Percentiles rank a stretch among this genome's conserved stretches.
phyloP scores from a whole-genome alignment of 2,888 invertebrate species.

The Girardia tigrina region DNA sequence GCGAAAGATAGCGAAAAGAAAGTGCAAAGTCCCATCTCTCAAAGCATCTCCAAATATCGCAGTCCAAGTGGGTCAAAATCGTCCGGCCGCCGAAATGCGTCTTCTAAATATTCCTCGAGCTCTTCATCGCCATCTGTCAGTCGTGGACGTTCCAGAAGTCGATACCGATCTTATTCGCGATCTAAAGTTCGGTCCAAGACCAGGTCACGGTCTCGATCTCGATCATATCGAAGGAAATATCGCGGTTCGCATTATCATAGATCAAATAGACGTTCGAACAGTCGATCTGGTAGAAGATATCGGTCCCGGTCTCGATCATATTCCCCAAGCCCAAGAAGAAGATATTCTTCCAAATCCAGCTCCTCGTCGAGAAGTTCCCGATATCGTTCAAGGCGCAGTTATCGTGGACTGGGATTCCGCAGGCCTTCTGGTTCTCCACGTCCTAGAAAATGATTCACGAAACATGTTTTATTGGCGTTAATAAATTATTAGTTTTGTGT shows the following conservation, averaged over 20 bases:
- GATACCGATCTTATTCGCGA: background rate
- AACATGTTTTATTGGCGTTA: background rate
- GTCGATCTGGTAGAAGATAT: background rate
- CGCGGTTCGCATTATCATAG: background rate
- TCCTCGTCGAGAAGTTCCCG: background rate
- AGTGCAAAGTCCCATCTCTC: background rate
- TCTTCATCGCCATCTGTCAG: background rate
- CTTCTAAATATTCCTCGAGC: background rate
- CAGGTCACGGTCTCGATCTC: too few species aligned
- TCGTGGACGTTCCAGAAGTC: background rate
- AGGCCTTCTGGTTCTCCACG: background rate
- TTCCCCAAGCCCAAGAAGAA: background rate
- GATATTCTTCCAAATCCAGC: background rate
- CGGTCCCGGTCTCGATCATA: background rate
- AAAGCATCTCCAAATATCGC: background rate
- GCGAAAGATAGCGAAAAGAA: background rate
- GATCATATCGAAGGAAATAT: background rate
- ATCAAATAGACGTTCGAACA: background rate
- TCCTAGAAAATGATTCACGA: background rate
- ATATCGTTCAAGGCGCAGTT: background rate
- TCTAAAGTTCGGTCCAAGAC: background rate
- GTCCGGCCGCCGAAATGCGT: background rate
- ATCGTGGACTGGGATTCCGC: background rate
- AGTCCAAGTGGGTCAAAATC: background rate
- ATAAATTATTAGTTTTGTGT: background rate